phyloP scores from a whole-genome alignment of 64 coral and sea anemone genomes.

The Anthopleura sola region DNA sequence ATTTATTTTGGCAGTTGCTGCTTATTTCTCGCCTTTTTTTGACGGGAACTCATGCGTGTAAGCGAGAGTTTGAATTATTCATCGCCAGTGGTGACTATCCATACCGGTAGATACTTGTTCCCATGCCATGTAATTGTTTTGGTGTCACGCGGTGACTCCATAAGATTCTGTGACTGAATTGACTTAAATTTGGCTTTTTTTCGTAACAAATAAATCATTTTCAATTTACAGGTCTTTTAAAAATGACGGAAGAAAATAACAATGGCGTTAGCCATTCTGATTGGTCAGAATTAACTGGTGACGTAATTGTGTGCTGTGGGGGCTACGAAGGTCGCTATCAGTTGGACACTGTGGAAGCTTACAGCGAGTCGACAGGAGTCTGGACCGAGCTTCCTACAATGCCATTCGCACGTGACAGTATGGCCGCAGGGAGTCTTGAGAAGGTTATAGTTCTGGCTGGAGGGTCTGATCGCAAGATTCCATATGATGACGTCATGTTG shows the following conservation, averaged over 20 bases:
- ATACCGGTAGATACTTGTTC: too few species aligned
- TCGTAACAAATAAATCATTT: too few species aligned
- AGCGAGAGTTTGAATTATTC: background rate
- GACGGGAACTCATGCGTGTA: background rate
- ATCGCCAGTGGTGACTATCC: background rate
- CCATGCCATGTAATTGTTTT: background rate
- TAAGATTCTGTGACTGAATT: too few species aligned
- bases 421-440: slow-evolving; percentile 60
- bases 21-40: background rate
- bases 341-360: slow-evolving; percentile 52
- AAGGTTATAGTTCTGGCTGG: slow-evolving; percentile 55
- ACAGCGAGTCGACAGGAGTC: slow-evolving; percentile 11
- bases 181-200: too few species aligned
- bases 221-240: background rate
- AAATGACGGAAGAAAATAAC: slow-evolving; percentile 25
- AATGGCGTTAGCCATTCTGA: background rate
- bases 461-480: slow-evolving; percentile 55
- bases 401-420: slow-evolving; percentile 59
- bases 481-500: slow-evolving; percentile 27
- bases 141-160: background rate
- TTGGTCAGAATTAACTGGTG: slow-evolving; percentile 41
- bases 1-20: background rate
- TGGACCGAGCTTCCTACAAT: slow-evolving; percentile 61
- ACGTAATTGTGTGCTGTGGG: slow-evolving; percentile 64
- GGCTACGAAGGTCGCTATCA: slow-evolving; percentile 53